These are phyloP conservation scores for Disparrhopalites patrizii DNA, from an alignment of 2,888 invertebrate genomes.

Conservation along the genomic window DNA sequence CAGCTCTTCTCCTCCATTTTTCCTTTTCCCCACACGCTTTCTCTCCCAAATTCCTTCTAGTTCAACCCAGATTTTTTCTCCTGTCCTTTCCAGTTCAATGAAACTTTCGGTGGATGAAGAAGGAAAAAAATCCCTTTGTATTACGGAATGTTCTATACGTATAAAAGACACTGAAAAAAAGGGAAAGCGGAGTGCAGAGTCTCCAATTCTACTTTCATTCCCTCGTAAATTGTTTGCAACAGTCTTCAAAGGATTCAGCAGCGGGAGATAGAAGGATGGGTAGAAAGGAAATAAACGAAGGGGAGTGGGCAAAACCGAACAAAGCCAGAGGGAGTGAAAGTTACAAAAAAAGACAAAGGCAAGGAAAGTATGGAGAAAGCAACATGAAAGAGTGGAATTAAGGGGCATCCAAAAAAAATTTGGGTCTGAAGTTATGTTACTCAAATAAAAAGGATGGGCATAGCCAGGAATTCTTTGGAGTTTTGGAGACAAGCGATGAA, in stretches of 20 bases:
- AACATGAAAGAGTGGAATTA: too few species aligned
- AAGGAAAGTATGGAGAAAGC: too few species aligned
- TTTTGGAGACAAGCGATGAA: too few species aligned
- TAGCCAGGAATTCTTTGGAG: too few species aligned
- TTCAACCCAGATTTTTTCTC: too few species aligned
- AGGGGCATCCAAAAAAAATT: too few species aligned
- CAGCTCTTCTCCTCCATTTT: slow-evolving; percentile 20
- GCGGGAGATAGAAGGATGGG: neutral
- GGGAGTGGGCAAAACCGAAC: neutral
- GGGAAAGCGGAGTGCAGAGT: too few species aligned
- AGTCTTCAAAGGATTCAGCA: slow-evolving; percentile 7
- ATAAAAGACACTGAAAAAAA: too few species aligned
- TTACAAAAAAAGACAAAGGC: neutral
- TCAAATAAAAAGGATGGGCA: too few species aligned
- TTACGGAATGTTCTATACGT: slow-evolving; percentile 1
- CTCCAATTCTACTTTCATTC: neutral
- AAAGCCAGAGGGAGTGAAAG: neutral
- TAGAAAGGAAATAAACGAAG: neutral
- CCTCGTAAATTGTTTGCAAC: slow-evolving; percentile 8
- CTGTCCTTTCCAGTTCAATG: slow-evolving; percentile 13
- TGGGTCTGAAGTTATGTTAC: too few species aligned
- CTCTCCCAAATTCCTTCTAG: neutral
- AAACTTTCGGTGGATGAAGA: neutral
- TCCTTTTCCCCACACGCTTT: neutral
- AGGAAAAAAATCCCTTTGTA: neutral